These are phyloP conservation scores for Caenorhabditis sp. DNA, from an alignment of 2,888 invertebrate species.

Conservation along the genomic window DNA sequence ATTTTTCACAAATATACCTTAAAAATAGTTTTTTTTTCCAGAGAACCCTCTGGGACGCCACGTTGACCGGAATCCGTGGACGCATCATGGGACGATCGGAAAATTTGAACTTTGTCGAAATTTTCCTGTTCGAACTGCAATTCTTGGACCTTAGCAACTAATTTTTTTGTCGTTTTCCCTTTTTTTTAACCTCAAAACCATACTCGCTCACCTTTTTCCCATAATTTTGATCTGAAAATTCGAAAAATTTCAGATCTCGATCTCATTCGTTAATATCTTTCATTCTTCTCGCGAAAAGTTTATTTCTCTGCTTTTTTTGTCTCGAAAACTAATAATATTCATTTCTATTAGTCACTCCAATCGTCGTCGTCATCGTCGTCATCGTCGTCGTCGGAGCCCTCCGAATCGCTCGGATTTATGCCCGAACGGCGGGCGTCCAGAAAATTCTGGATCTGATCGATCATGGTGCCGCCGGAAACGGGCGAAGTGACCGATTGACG, in stretches of 20 bases:
- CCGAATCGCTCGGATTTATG: conserved; percentile 50
- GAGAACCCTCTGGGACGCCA: not conserved
- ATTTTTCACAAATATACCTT: too few species aligned
- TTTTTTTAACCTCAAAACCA: too few species aligned
- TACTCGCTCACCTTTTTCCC: too few species aligned
- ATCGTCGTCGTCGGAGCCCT: conserved; percentile 18
- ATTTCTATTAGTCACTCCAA: conserved; percentile 29
- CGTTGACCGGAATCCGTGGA: not conserved
- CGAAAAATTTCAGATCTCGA: too few species aligned
- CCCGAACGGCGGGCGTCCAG: conserved; percentile 35
- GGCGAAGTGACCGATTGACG: conserved; percentile 8
- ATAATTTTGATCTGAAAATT: too few species aligned
- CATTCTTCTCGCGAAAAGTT: too few species aligned
- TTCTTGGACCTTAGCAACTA: not conserved
- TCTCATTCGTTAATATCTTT: too few species aligned
- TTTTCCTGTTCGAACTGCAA: not conserved
- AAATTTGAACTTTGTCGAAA: not conserved
- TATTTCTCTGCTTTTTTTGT: too few species aligned
- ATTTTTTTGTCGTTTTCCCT: not conserved
- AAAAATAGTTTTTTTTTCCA: too few species aligned
- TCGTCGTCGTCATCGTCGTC: conserved; percentile 27
- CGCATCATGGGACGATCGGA: not conserved
- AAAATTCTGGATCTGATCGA: conserved; percentile 42
- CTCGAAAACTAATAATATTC: too few species aligned
- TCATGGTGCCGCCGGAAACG: conserved; percentile 24